Percentiles rank a stretch among this genome's conserved stretches.
Evolutionary conservation across 2,797 vertebrate species (phyloP).

Genomic region (Tangara arthus): DNA sequence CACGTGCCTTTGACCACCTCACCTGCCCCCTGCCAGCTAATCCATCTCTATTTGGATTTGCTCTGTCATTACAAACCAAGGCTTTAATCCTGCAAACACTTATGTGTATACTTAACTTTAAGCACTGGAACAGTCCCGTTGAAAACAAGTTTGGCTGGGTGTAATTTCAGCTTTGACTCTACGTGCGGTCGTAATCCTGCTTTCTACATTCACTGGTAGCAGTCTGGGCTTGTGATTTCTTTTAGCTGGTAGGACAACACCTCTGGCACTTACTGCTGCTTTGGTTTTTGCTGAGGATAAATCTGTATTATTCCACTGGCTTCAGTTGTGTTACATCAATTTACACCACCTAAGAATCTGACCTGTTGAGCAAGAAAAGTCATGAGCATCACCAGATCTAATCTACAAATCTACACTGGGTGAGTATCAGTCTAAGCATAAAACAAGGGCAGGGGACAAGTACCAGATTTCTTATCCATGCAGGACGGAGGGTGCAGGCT

Average conservation of each 20-base stretch:
- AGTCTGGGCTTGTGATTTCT: not conserved
- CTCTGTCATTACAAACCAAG: conserved; percentile 26
- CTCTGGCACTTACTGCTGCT: not conserved
- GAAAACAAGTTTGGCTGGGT: not conserved
- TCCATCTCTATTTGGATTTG: conserved; percentile 62
- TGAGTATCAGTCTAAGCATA: not conserved
- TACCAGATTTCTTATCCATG: not conserved
- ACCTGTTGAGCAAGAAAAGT: not conserved
- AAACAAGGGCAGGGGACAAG: not conserved
- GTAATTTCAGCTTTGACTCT: not conserved
- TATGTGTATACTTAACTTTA: conserved; percentile 50
- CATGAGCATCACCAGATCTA: not conserved
- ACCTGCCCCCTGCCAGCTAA: conserved; percentile 54
- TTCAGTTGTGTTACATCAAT: not conserved
- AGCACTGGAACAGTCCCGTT: not conserved
- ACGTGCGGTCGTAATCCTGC: rapidly evolving
- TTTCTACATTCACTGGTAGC: not conserved
- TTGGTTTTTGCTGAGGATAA: not conserved
- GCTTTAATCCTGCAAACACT: conserved; percentile 59
- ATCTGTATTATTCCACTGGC: not conserved
- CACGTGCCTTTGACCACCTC: conserved; percentile 57
- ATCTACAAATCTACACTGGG: not conserved
- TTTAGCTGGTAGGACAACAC: not conserved
- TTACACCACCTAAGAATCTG: not conserved
- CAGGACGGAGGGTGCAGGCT: not conserved